Evolutionary conservation across 2,797 vertebrate genomes (phyloP).

Genomic region (Apogon hyalosoma): DNA sequence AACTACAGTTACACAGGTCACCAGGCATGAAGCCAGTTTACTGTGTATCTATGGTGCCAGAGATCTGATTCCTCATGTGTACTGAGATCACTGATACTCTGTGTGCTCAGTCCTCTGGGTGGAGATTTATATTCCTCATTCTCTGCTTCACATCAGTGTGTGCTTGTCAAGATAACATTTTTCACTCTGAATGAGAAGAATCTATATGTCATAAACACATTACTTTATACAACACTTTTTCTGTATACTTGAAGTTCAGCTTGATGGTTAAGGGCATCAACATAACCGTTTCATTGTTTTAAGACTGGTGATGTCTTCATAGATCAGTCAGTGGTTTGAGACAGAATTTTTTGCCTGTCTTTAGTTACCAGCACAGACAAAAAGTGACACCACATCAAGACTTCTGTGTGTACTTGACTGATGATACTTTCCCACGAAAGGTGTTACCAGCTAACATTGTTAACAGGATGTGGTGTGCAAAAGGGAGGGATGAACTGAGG

Average conservation of each 20-base stretch:
- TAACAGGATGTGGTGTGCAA: slow-evolving; percentile 71
- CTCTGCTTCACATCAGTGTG: slow-evolving; percentile 14
- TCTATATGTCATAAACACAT: not conserved
- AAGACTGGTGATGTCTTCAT: not conserved
- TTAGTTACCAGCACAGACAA: not conserved
- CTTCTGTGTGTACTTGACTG: slow-evolving; percentile 6
- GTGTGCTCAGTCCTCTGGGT: slow-evolving; percentile 18
- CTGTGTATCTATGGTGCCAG: slow-evolving; percentile 4
- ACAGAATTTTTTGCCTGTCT: not conserved
- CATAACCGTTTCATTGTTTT: not conserved
- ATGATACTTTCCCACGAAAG: slow-evolving; percentile 41
- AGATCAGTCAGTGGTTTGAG: slow-evolving; percentile 22
- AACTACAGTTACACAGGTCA: slow-evolving; percentile 19
- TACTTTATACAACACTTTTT: slow-evolving; percentile 14
- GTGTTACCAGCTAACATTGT: slow-evolving; percentile 29
- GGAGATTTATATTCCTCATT: slow-evolving; percentile 28
- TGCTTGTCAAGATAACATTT: not conserved
- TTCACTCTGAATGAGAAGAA: slow-evolving; percentile 24
- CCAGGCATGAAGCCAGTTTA: slow-evolving; percentile 9
- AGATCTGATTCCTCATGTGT: slow-evolving; percentile 6
- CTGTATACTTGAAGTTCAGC: slow-evolving; percentile 3
- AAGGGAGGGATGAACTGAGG: slow-evolving; percentile 13
- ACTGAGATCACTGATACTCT: slow-evolving; percentile 5
- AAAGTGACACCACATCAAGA: not conserved
- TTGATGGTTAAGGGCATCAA: slow-evolving; percentile 4